These are phyloP conservation scores for Notodonta ziczac DNA, from an alignment of 2,888 invertebrate species.

Conservation along the genomic window DNA sequence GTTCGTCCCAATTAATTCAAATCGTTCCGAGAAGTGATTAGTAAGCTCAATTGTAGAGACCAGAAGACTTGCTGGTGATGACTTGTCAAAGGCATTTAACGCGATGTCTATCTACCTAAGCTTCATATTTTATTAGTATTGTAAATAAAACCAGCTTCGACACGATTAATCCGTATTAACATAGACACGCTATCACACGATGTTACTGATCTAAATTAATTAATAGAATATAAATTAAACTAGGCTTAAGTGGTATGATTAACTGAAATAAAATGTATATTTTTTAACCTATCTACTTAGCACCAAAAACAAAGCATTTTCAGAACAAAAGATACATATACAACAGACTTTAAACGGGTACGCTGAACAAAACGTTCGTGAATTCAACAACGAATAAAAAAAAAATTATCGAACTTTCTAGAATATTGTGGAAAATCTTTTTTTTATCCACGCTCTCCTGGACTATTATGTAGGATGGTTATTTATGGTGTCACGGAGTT, in stretches of 20 bases:
- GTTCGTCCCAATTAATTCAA: constrained; percentile 40
- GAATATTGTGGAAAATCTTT: no score
- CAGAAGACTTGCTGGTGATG: constrained; percentile 1
- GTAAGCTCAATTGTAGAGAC: constrained; percentile 11
- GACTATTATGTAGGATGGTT: constrained; percentile 41
- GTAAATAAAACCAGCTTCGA: background rate
- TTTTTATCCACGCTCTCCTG: constrained; percentile 21
- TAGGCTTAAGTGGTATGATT: no score
- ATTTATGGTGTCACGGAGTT: constrained; percentile 48
- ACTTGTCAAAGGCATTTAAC: background rate
- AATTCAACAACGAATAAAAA: no score
- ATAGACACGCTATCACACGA: background rate
- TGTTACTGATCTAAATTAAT: background rate
- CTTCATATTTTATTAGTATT: constrained; percentile 1
- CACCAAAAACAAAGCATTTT: background rate
- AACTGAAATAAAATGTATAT: no score
- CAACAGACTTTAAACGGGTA: no score
- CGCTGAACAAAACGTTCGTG: no score
- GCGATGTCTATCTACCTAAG: background rate
- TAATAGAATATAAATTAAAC: background rate
- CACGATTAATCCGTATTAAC: background rate
- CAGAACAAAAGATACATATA: background rate
- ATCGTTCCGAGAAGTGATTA: constrained; percentile 47
- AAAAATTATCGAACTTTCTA: no score
- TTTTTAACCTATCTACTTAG: no score